Conservation (phyloP, 2,888 invertebrate genomes). For the Parelbella ahira region DNA sequence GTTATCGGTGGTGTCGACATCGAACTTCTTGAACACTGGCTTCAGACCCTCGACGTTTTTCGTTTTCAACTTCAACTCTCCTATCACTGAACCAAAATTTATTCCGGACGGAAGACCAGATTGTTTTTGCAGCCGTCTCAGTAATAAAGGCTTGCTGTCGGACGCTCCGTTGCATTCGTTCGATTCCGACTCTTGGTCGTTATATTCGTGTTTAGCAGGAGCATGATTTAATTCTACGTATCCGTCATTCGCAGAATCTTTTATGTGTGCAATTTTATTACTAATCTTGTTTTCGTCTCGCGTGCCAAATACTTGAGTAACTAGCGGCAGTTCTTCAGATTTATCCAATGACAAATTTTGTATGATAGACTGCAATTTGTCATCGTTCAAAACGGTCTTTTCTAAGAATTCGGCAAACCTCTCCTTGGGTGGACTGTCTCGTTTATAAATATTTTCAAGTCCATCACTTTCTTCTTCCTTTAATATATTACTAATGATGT, state of each 20-base stretch:
- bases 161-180: constrained; percentile 9
- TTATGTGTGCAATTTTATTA: constrained; percentile 25
- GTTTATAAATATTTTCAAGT: constrained; percentile 40
- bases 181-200: constrained; percentile 18
- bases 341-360: constrained; percentile 66
- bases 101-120: constrained; percentile 57
- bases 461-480: constrained; percentile 40
- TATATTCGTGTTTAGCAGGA: constrained; percentile 20
- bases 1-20: constrained; percentile 50
- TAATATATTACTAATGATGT: constrained; percentile 31
- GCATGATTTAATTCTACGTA: constrained; percentile 11
- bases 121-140: constrained; percentile 60
- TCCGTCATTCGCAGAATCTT: too few species aligned
- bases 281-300: constrained; percentile 29
- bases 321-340: constrained; percentile 26
- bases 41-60: constrained; percentile 60
- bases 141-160: constrained; percentile 45
- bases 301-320: constrained; percentile 24
- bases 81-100: constrained; percentile 71
- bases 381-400: constrained; percentile 68
- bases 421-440: constrained; percentile 71
- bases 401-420: constrained; percentile 66
- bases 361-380: constrained; percentile 69
- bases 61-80: constrained; percentile 68
- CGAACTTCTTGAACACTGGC: constrained; percentile 72